Evolutionary conservation across 2,113 vertebrate genomes (phyloP), one percentile per base, ranked within the genome.

Genomic region (Indicator maculatus): DNA sequence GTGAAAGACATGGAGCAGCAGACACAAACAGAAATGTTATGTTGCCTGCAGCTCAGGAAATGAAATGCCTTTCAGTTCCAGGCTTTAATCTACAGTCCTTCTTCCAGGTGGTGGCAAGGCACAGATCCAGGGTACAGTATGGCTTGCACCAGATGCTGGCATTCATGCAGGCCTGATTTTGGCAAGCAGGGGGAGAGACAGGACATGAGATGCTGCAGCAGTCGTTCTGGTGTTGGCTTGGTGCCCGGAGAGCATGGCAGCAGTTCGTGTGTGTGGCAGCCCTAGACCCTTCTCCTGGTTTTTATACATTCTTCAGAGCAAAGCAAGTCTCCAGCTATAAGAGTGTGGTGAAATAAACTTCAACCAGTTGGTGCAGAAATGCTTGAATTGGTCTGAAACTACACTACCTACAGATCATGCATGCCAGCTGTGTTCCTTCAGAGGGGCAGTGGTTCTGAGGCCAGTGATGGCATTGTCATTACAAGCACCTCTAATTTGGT

Each of bases 21-120:
- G 81, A 87, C 78, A 80, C 38, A 67, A 74, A 87, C 58, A 92
- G 81, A 69, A 84, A 89, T 18, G 27, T 41, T 65, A 24, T 15
- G 58, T 31, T 88, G 76, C 65, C 58, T 71, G 20, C 77, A 90
- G 89, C 55, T 93, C 89, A 90, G 65, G 82, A 94, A 93, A 83
- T 64, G 31, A 95, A 94, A 88, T 6, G 52, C 56, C 58, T 80
- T 92, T 89, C 80, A 39, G 47, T 79, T 95, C 53, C 82, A 95
- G 63, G 33, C 41, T 89, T 70, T 80, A 69, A 90, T 81, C 85
- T 19, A 56, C 45, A 84, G 45, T 7, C 60, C 59, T 83, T 89
- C 67, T 53, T 79, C 77, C 95, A 96, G 86, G 88, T 93, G 92
- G 92, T 92, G 66, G 36, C 60, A 70, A 83, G 92, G 89, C 86